Percentiles rank a stretch among this genome's conserved stretches.
Evolutionary conservation across 2,888 invertebrate genomes (phyloP).

Genomic region (Automeris io): DNA sequence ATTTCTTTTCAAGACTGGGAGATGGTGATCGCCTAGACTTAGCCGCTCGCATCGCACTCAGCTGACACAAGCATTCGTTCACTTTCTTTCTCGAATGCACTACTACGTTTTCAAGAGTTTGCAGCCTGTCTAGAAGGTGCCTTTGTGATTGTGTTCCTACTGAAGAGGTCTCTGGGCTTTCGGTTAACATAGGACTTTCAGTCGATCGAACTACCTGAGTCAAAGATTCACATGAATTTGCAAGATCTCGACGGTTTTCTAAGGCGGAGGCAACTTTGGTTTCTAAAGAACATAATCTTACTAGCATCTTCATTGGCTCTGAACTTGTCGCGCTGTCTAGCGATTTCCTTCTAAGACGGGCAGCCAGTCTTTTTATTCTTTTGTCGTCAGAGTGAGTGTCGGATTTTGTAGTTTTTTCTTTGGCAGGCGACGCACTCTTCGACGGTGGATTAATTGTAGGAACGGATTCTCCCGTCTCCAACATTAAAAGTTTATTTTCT

Average conservation of each 20-base stretch:
- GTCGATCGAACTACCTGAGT: conserved; percentile 58
- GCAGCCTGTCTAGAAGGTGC: conserved; percentile 76
- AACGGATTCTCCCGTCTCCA: conserved; percentile 74
- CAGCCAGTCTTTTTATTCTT: conserved; percentile 70
- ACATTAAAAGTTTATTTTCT: conserved; percentile 84
- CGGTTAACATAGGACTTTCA: conserved; percentile 47
- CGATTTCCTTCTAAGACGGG: conserved; percentile 82
- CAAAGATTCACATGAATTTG: conserved; percentile 77
- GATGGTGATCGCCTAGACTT: conserved; percentile 80
- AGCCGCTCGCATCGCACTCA: conserved; percentile 79
- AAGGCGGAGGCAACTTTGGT: conserved; percentile 83
- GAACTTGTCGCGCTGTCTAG: conserved; percentile 86
- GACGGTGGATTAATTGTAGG: conserved; percentile 66
- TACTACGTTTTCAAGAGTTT: conserved; percentile 79
- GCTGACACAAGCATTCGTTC: conserved; percentile 80
- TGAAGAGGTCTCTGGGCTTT: conserved; percentile 43
- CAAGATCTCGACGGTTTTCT: conserved; percentile 56
- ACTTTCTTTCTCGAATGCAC: conserved; percentile 81
- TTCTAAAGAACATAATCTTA: conserved; percentile 85
- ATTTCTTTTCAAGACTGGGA: conserved; percentile 80
- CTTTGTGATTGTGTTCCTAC: conserved; percentile 70
- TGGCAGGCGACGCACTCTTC: conserved; percentile 72
- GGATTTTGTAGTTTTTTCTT: conserved; percentile 73
- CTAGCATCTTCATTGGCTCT: conserved; percentile 88
- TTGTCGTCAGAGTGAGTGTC: conserved; percentile 67